Evolutionary conservation across 2,113 vertebrate genomes (phyloP).

Genomic region (Salvator merianae): DNA sequence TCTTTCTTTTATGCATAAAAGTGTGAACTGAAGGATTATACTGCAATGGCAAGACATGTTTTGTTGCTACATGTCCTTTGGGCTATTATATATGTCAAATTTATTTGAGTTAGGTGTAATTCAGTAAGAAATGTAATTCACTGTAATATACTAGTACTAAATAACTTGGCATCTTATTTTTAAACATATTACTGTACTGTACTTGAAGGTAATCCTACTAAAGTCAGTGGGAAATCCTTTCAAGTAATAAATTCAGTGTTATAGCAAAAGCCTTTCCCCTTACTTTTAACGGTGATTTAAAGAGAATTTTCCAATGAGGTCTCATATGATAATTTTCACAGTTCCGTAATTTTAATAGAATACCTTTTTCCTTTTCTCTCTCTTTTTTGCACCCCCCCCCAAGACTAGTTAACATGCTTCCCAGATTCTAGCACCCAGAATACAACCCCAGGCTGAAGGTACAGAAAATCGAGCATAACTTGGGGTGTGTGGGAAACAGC

Average conservation of each 20-base stretch:
- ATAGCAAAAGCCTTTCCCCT: not conserved
- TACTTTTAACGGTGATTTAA: not conserved
- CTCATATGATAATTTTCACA: slow-evolving; percentile 31
- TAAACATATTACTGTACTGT: not conserved
- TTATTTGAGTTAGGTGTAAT: not conserved
- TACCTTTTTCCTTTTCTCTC: not conserved
- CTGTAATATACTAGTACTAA: not conserved
- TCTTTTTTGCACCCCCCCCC: no score
- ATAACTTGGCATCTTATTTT: not conserved
- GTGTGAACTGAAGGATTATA: not conserved
- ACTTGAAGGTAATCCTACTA: not conserved
- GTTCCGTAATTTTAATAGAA: slow-evolving; percentile 19
- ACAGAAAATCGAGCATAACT: slow-evolving; percentile 62
- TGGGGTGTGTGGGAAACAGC: slow-evolving; percentile 66
- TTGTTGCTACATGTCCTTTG: not conserved
- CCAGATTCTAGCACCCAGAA: slow-evolving; percentile 53
- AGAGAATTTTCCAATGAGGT: slow-evolving; percentile 23
- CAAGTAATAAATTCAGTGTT: not conserved
- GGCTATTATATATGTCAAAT: not conserved
- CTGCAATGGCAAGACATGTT: not conserved
- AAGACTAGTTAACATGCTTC: slow-evolving; percentile 39
- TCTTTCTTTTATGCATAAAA: not conserved
- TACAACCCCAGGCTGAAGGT: slow-evolving; percentile 59
- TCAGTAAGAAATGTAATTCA: not conserved
- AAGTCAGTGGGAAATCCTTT: not conserved